phyloP scores from a whole-genome alignment of 2,888 invertebrate genomes.

The Drosophila ustulata region DNA sequence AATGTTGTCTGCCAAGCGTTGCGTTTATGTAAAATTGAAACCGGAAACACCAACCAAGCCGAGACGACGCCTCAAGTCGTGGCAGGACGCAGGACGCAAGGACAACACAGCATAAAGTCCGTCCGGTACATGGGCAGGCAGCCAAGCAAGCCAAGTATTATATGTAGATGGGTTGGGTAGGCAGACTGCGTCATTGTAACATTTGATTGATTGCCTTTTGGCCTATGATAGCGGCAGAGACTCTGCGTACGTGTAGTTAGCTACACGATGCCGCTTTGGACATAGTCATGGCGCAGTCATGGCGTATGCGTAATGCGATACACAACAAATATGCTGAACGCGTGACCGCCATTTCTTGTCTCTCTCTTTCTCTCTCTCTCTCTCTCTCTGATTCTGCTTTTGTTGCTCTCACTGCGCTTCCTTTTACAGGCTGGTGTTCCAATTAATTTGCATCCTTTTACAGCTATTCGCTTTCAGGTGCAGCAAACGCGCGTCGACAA shows the following conservation, averaged over 20 bases:
- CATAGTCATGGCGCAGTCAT: constrained; percentile 23
- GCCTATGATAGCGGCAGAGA: constrained; percentile 46
- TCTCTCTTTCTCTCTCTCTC: neutral
- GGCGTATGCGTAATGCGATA: constrained; percentile 71
- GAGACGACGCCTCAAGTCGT: constrained; percentile 2
- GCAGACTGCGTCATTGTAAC: constrained; percentile 60
- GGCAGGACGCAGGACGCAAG: neutral
- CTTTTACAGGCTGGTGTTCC: constrained; percentile 19
- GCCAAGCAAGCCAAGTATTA: neutral
- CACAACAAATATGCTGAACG: constrained; percentile 63
- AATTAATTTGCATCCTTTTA: constrained; percentile 71
- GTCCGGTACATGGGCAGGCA: constrained; percentile 15
- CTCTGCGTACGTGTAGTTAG: constrained; percentile 30
- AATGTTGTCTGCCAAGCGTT: constrained; percentile 51
- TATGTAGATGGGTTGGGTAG: constrained; percentile 5
- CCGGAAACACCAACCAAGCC: constrained; percentile 55
- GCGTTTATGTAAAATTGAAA: constrained; percentile 70
- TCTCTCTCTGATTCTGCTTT: too few relatives aligned
- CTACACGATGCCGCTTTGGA: constrained; percentile 36
- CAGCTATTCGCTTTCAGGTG: constrained; percentile 62
- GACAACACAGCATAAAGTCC: constrained; percentile 23
- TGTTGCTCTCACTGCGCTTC: neutral
- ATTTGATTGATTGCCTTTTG: constrained; percentile 73
- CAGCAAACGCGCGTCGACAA: constrained; percentile 42
- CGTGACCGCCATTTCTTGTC: constrained; percentile 59